Conservation (phyloP, 2,888 invertebrate genomes). For the Drosophila sordidula region DNA sequence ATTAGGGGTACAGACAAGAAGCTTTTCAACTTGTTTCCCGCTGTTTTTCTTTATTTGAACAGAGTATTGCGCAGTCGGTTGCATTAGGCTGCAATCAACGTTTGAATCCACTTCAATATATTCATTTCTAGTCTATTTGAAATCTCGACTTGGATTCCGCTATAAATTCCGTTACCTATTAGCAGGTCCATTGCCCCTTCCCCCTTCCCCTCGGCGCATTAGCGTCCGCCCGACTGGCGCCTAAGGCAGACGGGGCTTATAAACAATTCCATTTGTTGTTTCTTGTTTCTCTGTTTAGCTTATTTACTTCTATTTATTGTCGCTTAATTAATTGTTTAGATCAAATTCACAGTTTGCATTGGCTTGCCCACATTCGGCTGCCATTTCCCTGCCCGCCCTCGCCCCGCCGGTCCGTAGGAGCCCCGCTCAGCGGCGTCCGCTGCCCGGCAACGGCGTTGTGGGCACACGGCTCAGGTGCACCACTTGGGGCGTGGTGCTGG, state of each 20-base stretch:
- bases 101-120: not conserved
- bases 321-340: conserved; percentile 63
- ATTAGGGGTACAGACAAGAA: no score
- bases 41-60: no score
- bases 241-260: conserved; percentile 9
- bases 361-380: conserved; percentile 2
- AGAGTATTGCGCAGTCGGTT: not conserved
- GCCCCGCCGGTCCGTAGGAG: not conserved
- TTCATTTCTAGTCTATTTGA: not conserved
- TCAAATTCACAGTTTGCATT: conserved; percentile 64
- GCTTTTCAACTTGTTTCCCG: no score
- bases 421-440: not conserved
- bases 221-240: conserved; percentile 34
- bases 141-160: conserved; percentile 14
- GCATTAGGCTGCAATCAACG: no score
- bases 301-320: conserved; percentile 58
- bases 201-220: conserved; percentile 8
- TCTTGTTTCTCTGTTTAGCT: conserved; percentile 28
- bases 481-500: conserved; percentile 48
- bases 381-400: conserved; percentile 15
- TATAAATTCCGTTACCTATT: conserved; percentile 39
- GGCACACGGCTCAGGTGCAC: conserved; percentile 31
- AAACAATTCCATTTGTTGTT: conserved; percentile 33
- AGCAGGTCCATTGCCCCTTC: conserved; percentile 17
- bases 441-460: no score